phyloP scores from a whole-genome alignment of 2,113 vertebrate genomes.

The Amphilophus citrinellus region DNA sequence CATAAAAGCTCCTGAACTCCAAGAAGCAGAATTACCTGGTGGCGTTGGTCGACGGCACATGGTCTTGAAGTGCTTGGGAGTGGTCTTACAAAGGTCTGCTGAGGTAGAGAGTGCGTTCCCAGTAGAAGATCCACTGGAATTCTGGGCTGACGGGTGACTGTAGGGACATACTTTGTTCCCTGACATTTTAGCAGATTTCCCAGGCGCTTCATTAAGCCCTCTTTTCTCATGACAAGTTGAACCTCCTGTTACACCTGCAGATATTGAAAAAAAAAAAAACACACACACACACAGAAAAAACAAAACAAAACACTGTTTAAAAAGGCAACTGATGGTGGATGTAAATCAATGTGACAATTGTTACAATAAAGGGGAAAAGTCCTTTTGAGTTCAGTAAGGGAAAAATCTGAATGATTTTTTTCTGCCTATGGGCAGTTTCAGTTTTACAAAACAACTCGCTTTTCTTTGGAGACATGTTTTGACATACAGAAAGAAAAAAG shows the following conservation, averaged over 20 bases:
- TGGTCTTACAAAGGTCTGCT: constrained; percentile 91
- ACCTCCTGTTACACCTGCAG: constrained; percentile 72
- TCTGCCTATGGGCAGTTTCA: background rate
- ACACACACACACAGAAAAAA: no score
- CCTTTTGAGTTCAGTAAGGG: background rate
- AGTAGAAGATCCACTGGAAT: constrained; percentile 79
- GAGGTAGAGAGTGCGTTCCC: constrained; percentile 90
- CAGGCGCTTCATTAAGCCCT: constrained; percentile 81
- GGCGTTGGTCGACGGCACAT: constrained; percentile 92
- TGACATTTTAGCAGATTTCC: constrained; percentile 81
- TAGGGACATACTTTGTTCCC: constrained; percentile 90
- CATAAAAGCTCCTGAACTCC: background rate
- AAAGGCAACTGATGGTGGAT: background rate
- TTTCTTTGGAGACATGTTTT: constrained; percentile 8
- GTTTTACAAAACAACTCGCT: background rate
- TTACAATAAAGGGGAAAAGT: background rate
- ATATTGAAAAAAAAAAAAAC: background rate
- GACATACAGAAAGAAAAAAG: background rate
- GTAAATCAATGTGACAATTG: background rate
- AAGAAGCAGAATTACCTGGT: constrained; percentile 78
- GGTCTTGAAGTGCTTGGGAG: constrained; percentile 94
- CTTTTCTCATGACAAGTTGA: constrained; percentile 82
- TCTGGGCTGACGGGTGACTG: constrained; percentile 85
- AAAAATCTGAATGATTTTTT: background rate
- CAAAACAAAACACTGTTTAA: background rate